phyloP scores from a whole-genome alignment of 1,140 invertebrate species.

The Glossosoma conforme region DNA sequence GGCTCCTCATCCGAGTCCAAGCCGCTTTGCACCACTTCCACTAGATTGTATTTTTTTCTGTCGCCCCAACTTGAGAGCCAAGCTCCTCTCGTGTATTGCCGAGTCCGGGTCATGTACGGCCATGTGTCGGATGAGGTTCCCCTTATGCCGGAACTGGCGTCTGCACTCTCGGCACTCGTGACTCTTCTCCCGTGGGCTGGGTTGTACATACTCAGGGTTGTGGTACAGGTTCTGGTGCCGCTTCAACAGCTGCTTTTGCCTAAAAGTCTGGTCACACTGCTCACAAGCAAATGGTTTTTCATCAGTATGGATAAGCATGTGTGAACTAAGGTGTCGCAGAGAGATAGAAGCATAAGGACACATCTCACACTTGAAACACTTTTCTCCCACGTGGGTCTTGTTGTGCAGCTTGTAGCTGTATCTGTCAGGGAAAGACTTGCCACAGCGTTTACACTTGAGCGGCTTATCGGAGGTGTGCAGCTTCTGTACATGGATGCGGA shows the following conservation, averaged over 20 bases:
- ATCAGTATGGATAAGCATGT: slow-evolving; percentile 93
- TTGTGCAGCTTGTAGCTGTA: slow-evolving; percentile 68
- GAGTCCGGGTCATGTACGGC: slow-evolving; percentile 86
- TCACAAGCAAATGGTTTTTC: slow-evolving; percentile 86
- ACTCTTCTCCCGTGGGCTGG: slow-evolving; percentile 83
- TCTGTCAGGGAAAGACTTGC: slow-evolving; percentile 86
- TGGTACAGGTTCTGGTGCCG: slow-evolving; percentile 93
- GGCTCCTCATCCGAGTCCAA: too few species aligned
- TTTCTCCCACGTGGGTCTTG: slow-evolving; percentile 91
- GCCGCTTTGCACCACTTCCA: too few species aligned
- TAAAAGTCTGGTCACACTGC: slow-evolving; percentile 72
- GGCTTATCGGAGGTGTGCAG: slow-evolving; percentile 92
- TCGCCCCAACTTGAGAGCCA: slow-evolving; percentile 75
- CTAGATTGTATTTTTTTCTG: slow-evolving; percentile 72
- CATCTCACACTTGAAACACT: slow-evolving; percentile 92
- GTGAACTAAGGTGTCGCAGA: slow-evolving; percentile 88
- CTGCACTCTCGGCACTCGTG: slow-evolving; percentile 87
- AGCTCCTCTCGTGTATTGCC: slow-evolving; percentile 65
- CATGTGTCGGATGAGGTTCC: slow-evolving; percentile 90
- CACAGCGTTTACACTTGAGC: slow-evolving; percentile 87
- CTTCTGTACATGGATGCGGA: slow-evolving; percentile 94
- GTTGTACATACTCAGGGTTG: slow-evolving; percentile 85
- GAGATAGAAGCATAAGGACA: slow-evolving; percentile 94
- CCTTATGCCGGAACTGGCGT: slow-evolving; percentile 84
- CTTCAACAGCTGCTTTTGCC: slow-evolving; percentile 88